phyloP scores from a whole-genome alignment of 2,888 invertebrate genomes.

The Nemoura dubitans region DNA sequence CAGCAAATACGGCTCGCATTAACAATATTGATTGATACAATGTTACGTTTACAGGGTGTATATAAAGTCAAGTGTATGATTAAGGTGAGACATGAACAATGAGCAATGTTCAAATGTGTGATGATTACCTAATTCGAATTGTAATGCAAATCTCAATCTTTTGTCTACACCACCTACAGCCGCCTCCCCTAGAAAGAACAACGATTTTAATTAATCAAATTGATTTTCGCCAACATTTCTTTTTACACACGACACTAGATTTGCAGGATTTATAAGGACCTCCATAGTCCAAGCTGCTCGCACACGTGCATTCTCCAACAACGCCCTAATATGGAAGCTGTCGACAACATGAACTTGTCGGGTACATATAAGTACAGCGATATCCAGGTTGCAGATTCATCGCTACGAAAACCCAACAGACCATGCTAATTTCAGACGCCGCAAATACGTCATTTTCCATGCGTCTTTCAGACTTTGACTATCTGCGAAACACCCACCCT shows the following conservation, averaged over 20 bases:
- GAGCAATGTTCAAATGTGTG: too few relatives aligned
- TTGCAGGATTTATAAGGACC: slow-evolving; percentile 1
- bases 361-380: neutral
- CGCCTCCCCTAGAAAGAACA: too few relatives aligned
- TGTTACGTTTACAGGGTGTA: too few relatives aligned
- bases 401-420: neutral
- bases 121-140: too few relatives aligned
- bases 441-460: neutral
- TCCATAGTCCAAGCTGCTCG: neutral
- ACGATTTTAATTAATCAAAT: too few relatives aligned
- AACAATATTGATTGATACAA: neutral
- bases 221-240: neutral
- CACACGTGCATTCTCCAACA: neutral
- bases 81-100: too few relatives aligned
- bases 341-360: neutral
- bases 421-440: neutral
- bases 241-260: neutral
- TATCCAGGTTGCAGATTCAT: neutral
- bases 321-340: neutral
- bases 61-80: too few relatives aligned
- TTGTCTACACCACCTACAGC: too few relatives aligned
- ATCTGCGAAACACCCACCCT: too few relatives aligned
- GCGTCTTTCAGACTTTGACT: neutral
- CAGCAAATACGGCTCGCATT: neutral
- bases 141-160: too few relatives aligned